These are phyloP conservation scores for Pantelozetes paolii DNA, from an alignment of 2,888 invertebrate genomes.

Conservation along the genomic window DNA sequence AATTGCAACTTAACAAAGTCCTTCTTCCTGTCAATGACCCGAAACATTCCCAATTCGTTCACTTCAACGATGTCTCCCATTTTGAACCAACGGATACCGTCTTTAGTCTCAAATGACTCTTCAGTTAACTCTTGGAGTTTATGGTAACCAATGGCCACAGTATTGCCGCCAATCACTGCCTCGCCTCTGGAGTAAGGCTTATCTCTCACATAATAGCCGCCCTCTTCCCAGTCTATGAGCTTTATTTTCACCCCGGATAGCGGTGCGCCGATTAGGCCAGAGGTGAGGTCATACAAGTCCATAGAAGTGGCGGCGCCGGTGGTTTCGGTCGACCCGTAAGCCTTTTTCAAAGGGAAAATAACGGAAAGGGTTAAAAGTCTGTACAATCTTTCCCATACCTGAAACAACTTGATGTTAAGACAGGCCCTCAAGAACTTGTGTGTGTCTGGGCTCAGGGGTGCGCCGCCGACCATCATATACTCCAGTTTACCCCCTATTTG, in stretches of 20 bases:
- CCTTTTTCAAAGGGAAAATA: conserved; percentile 66
- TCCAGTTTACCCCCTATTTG: conserved; percentile 85
- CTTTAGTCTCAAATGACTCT: conserved; percentile 74
- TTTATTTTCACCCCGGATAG: conserved; percentile 76
- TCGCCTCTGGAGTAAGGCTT: conserved; percentile 80
- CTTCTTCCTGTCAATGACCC: conserved; percentile 97
- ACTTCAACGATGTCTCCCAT: conserved; percentile 97
- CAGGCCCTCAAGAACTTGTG: conserved; percentile 89
- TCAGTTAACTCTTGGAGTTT: conserved; percentile 57
- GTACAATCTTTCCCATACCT: no score
- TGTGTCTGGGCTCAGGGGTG: conserved; percentile 90
- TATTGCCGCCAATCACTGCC: conserved; percentile 78
- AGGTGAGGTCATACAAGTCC: conserved; percentile 61
- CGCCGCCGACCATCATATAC: conserved; percentile 86
- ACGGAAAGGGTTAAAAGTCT: no score
- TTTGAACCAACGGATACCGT: conserved; percentile 82
- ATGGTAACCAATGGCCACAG: conserved; percentile 89
- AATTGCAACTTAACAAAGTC: conserved; percentile 78
- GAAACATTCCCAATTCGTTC: conserved; percentile 84
- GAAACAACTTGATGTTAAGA: conserved; percentile 73
- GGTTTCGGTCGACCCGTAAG: conserved; percentile 98
- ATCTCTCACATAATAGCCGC: conserved; percentile 73
- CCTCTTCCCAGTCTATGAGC: conserved; percentile 89
- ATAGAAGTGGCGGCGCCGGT: conserved; percentile 71
- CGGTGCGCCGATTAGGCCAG: conserved; percentile 84